Conservation (phyloP, 2,113 vertebrate species). For the Entelurus aequoreus region DNA sequence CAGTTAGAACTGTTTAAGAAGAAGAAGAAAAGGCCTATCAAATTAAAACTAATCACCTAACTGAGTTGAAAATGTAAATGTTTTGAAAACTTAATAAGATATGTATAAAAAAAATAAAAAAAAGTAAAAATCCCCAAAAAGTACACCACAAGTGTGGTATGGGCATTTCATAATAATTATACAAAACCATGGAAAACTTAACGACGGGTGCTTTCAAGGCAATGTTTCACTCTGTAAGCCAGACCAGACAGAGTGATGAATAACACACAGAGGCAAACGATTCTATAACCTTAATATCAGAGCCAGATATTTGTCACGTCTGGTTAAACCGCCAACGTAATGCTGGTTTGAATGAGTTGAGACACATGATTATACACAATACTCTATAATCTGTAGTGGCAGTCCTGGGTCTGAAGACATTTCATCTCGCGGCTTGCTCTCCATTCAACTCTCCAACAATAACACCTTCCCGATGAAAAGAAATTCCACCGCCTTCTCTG, state of each 20-base stretch:
- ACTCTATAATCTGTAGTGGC: slow-evolving; percentile 57
- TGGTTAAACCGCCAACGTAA: slow-evolving; percentile 10
- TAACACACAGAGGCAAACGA: slow-evolving; percentile 8
- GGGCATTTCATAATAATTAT: slow-evolving; percentile 9
- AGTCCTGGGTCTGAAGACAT: slow-evolving; percentile 55
- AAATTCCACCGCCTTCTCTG: slow-evolving; percentile 74
- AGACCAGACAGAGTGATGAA: slow-evolving; percentile 3
- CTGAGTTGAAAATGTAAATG: too few relatives aligned
- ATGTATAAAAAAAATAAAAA: background rate
- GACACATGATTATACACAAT: slow-evolving; percentile 55
- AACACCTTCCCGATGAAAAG: slow-evolving; percentile 77
- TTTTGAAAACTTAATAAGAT: too few relatives aligned
- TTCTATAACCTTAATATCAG: background rate
- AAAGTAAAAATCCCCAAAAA: slow-evolving; percentile 1
- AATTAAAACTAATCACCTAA: too few relatives aligned
- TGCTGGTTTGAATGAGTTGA: slow-evolving; percentile 33
- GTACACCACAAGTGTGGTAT: slow-evolving; percentile 3
- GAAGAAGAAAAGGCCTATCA: too few relatives aligned
- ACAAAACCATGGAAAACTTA: slow-evolving; percentile 10
- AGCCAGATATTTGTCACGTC: slow-evolving; percentile 9
- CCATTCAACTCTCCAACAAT: slow-evolving; percentile 77
- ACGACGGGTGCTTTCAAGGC: slow-evolving; percentile 1
- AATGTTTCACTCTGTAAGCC: slow-evolving; percentile 15
- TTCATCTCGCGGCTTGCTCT: slow-evolving; percentile 59
- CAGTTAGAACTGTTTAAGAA: too few relatives aligned